Conservation (phyloP, 2,113 vertebrate genomes). For the Caloenas nicobarica region DNA sequence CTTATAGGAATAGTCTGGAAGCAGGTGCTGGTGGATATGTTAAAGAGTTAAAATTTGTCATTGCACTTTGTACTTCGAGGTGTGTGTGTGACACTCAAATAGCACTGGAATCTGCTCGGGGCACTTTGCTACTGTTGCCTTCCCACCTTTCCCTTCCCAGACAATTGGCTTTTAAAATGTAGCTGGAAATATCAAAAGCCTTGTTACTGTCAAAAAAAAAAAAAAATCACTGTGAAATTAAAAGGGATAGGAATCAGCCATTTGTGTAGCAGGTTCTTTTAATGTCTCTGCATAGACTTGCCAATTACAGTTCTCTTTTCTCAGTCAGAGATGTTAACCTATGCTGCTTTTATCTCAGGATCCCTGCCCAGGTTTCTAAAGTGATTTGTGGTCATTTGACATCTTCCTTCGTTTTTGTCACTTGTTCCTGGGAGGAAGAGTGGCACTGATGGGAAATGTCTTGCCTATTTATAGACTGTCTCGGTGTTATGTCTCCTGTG, state of each 20-base stretch:
- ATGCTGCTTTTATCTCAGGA: slow-evolving; percentile 13
- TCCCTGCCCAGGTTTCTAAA: slow-evolving; percentile 31
- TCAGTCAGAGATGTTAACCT: slow-evolving; percentile 20
- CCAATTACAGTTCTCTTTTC: slow-evolving; percentile 13
- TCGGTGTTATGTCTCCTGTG: background rate
- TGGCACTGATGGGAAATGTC: slow-evolving; percentile 15
- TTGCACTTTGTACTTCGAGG: background rate
- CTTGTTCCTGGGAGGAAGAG: slow-evolving; percentile 19
- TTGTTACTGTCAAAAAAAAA: background rate
- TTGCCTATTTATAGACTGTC: slow-evolving; percentile 28
- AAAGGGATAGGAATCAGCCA: background rate
- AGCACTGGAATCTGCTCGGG: background rate
- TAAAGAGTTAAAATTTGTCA: background rate
- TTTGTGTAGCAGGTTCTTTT: slow-evolving; percentile 25
- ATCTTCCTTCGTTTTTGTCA: slow-evolving; percentile 23
- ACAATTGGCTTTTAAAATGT: background rate
- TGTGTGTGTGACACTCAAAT: background rate
- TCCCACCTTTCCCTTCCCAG: background rate
- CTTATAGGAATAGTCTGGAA: background rate
- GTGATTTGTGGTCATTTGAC: slow-evolving; percentile 43
- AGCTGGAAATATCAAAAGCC: background rate
- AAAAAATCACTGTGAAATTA: background rate
- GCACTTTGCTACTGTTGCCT: background rate
- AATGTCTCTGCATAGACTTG: slow-evolving; percentile 3
- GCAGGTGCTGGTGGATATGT: background rate